Evolutionary conservation across 2,888 invertebrate genomes (phyloP).

Genomic region (Cosmia trapezina): DNA sequence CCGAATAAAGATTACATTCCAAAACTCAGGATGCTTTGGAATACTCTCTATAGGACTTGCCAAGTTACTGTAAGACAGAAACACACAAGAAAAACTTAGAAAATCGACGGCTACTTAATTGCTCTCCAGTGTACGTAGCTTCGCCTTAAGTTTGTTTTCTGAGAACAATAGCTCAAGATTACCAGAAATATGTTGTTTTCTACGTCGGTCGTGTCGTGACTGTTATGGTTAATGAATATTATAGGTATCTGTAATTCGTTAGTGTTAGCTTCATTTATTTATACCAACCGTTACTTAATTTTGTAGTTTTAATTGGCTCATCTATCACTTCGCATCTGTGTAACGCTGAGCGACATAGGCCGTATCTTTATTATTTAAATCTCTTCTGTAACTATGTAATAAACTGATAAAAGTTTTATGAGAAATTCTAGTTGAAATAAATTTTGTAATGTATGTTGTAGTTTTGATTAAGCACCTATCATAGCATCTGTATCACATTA

Average conservation of each 20-base stretch:
- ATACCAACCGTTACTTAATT: conserved; percentile 78
- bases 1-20: conserved; percentile 55
- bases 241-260: conserved; percentile 60
- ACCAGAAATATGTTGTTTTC: conserved; percentile 64
- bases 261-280: conserved; percentile 65
- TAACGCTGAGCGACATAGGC: conserved; percentile 62
- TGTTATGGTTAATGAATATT: conserved; percentile 64
- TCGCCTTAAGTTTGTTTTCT: conserved; percentile 57
- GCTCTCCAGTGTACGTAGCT: conserved; percentile 48
- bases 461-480: conserved; percentile 66
- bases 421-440: conserved; percentile 86
- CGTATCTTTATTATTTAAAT: conserved; percentile 62
- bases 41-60: conserved; percentile 48
- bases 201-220: conserved; percentile 49
- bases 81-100: conserved; percentile 49
- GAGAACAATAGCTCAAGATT: conserved; percentile 65
- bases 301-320: conserved; percentile 72
- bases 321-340: conserved; percentile 62
- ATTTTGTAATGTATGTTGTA: conserved; percentile 82
- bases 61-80: conserved; percentile 41
- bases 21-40: conserved; percentile 46
- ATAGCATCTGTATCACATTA: conserved; percentile 24
- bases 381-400: conserved; percentile 70
- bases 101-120: conserved; percentile 55
- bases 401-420: conserved; percentile 80